A percentile compares a stretch with the other conserved stretches of the same genome.
Evolutionary conservation across 2,113 vertebrate genomes (phyloP).

Genomic region (Alectura lathami): DNA sequence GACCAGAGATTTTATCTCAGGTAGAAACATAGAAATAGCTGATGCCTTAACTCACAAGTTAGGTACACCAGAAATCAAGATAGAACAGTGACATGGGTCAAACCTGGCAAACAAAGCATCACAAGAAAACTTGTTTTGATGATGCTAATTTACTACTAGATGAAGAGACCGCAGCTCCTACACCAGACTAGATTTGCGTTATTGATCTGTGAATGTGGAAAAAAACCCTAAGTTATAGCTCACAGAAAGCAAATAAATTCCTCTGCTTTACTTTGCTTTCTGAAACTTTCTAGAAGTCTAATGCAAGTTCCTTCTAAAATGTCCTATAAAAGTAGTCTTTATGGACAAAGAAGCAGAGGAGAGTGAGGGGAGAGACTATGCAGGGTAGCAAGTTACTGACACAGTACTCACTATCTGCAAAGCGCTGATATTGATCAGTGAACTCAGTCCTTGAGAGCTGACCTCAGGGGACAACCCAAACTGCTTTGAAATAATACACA

Average conservation of each 20-base stretch:
- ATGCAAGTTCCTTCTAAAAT: background rate
- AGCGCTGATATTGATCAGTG: rapidly evolving
- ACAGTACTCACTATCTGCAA: background rate
- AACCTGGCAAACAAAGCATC: background rate
- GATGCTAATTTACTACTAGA: background rate
- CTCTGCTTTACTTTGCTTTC: background rate
- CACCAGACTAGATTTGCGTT: background rate
- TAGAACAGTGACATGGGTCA: background rate
- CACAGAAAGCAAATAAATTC: background rate
- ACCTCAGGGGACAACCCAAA: background rate
- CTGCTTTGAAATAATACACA: background rate
- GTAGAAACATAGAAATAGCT: background rate
- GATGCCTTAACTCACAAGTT: background rate
- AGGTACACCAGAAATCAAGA: background rate
- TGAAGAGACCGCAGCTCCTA: background rate
- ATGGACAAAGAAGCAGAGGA: background rate
- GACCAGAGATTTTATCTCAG: background rate
- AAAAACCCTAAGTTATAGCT: background rate
- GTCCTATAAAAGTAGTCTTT: background rate
- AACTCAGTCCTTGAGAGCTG: background rate
- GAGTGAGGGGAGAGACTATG: background rate
- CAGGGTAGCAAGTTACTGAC: background rate
- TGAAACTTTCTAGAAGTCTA: background rate
- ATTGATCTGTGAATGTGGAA: background rate
- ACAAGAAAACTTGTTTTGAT: background rate